A percentile compares a stretch with the other conserved stretches of the same genome.
These are phyloP conservation scores for Drosophila subpulchrella DNA, from an alignment of 1,140 invertebrate genomes.

Conservation along the genomic window DNA sequence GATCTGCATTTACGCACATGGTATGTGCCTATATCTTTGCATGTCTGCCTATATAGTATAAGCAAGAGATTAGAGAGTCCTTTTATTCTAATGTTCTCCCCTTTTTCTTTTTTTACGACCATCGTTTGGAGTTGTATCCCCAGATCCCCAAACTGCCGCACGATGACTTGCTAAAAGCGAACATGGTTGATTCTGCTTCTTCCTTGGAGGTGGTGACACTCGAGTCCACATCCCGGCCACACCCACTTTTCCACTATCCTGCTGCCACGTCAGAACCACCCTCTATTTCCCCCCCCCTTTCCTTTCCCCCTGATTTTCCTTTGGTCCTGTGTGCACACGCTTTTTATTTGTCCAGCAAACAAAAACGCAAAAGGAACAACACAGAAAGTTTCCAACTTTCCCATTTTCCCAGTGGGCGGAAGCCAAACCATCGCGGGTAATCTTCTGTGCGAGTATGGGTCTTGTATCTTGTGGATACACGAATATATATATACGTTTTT, in stretches of 20 bases:
- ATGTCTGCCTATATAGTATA: conserved; percentile 10
- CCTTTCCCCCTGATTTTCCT: background rate
- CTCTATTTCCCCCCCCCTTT: background rate
- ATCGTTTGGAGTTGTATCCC: conserved; percentile 18
- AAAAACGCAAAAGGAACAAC: conserved; percentile 19
- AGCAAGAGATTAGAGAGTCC: conserved; percentile 36
- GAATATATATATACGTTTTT: conserved; percentile 6
- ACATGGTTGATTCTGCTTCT: conserved; percentile 25
- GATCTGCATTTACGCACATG: background rate
- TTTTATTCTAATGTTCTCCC: background rate
- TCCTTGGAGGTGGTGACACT: conserved; percentile 3
- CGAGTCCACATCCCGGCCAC: conserved; percentile 9
- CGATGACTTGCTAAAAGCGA: conserved; percentile 33
- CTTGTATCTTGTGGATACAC: conserved; percentile 72
- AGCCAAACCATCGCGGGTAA: conserved; percentile 41
- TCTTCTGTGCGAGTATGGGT: conserved; percentile 26
- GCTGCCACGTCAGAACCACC: conserved; percentile 10
- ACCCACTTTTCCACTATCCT: conserved; percentile 13
- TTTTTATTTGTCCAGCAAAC: conserved; percentile 52
- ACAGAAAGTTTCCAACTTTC: background rate
- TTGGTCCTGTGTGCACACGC: conserved; percentile 48
- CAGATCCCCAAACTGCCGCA: conserved; percentile 29
- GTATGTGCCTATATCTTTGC: conserved; percentile 17
- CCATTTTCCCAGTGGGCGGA: conserved; percentile 47
- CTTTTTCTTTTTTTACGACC: conserved; percentile 4